phyloP scores from a whole-genome alignment of 2,113 vertebrate genomes.

The Bungarus multicinctus region DNA sequence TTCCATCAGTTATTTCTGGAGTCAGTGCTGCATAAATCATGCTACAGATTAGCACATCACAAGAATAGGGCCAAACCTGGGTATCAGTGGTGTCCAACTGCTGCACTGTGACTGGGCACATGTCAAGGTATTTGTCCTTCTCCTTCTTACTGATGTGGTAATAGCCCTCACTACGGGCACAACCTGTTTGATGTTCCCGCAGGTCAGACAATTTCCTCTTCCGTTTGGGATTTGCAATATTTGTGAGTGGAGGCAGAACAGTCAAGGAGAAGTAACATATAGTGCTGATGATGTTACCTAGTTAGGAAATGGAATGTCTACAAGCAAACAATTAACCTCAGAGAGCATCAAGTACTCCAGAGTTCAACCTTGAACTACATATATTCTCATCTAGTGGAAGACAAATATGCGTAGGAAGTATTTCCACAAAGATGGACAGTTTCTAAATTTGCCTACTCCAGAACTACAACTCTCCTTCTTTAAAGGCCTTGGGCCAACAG shows the following conservation, averaged over 20 bases:
- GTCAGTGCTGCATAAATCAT: not conserved
- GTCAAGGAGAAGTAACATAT: slow-evolving; percentile 69
- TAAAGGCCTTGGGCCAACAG: not conserved
- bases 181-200: slow-evolving; percentile 85
- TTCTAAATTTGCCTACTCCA: not conserved
- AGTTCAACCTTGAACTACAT: not conserved
- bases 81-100: slow-evolving; percentile 79
- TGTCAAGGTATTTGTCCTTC: slow-evolving; percentile 88
- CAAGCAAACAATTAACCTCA: not conserved
- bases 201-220: slow-evolving; percentile 79
- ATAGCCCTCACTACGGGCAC: slow-evolving; percentile 89
- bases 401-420: not conserved
- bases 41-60: accelerated
- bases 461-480: not conserved
- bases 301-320: not conserved
- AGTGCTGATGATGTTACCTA: not conserved
- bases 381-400: not conserved
- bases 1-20: not conserved
- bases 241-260: slow-evolving; percentile 77
- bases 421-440: no score
- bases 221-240: slow-evolving; percentile 83
- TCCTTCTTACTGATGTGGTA: slow-evolving; percentile 93
- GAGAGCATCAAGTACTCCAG: not conserved
- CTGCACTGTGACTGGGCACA: slow-evolving; percentile 80
- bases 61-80: slow-evolving; percentile 62